Base-by-base conservation (phyloP, 1,140 invertebrate species). In the Drosophila cardini region DNA sequence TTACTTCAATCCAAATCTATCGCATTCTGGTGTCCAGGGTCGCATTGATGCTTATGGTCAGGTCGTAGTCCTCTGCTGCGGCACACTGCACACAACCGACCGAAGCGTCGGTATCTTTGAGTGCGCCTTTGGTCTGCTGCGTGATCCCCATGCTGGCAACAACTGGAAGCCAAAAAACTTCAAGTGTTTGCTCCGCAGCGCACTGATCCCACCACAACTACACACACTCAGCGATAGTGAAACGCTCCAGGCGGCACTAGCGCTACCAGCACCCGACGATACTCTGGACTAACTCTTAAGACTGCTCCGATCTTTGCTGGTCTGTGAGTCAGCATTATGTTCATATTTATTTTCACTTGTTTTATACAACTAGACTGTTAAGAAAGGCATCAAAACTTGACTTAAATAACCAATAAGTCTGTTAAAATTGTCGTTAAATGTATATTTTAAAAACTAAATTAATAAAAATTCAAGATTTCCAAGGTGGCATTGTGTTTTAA, bases 31-130 rank as follows among this genome's bases (percentile, higher is more conserved):
- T 5, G 90, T 94, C 1, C 92, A 93, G 64, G 94, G 94, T 1
- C 92, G 92, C 70, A 92, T 93, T 52, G 93, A 95, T 84, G 91
- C 92, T 1, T 94, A 95, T 78, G 95, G 95, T 2, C 83, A 95
- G n/a, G 93, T 95, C 1, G 50, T 94, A 15, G 92, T 95, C 3
- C 68, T 94, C 34, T 93, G 92, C 10, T 95, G 94, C 92, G 95
- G 95, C 6, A 95, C 94, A 0, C 73, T 96, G 18, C 95, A 95
- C 79, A 81, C 83, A 0, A 67, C 91, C 13, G 72, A 92, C 9
- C 62, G 72, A 21, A 94, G 94, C 34, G 90, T 95, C 5, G 95
- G 95, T 4, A 83, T 94, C n/a, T 96, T 95, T 86, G 94, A 95
- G 73, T 94, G 95, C 77, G 76, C 93, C 13, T 95, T 95, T 91